Evolutionary conservation across 1,140 invertebrate genomes (phyloP).

Genomic region (Nasonia vitripennis): DNA sequence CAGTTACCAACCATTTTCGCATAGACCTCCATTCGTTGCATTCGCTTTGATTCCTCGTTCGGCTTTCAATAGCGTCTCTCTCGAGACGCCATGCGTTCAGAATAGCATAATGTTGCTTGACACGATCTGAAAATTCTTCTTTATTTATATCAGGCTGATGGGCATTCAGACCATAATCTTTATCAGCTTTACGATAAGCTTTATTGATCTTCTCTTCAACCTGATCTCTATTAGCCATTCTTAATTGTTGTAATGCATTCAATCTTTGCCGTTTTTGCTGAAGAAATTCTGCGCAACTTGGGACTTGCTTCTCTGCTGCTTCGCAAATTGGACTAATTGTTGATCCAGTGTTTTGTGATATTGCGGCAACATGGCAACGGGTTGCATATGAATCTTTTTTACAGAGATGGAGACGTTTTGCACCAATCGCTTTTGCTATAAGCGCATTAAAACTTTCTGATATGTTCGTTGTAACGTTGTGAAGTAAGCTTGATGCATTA

Average conservation of each 20-base stretch:
- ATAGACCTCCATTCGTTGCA: constrained; percentile 60
- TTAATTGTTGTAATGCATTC: no score
- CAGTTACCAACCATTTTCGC: constrained; percentile 62
- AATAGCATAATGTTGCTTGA: constrained; percentile 1
- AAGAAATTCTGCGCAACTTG: no score
- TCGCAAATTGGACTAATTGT: not conserved
- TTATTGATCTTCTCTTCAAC: not conserved
- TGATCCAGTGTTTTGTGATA: not conserved
- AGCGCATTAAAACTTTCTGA: no score
- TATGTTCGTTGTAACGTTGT: no score
- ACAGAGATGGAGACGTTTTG: constrained; percentile 44
- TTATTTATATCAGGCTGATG: not conserved
- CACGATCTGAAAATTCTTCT: not conserved
- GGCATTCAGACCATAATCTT: constrained; percentile 15
- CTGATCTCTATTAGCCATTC: no score
- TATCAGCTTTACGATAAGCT: constrained; percentile 1
- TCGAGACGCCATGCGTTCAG: not conserved
- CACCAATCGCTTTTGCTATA: constrained; percentile 24
- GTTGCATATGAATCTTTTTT: constrained; percentile 30
- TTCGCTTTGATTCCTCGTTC: constrained; percentile 57
- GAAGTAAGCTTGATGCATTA: no score
- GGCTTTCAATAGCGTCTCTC: constrained; percentile 55
- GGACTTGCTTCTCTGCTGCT: not conserved
- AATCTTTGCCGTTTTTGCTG: no score
- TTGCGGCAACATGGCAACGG: constrained; percentile 24